Evolutionary conservation across 2,888 invertebrate species (phyloP).

Genomic region (Lucinisca nassula): DNA sequence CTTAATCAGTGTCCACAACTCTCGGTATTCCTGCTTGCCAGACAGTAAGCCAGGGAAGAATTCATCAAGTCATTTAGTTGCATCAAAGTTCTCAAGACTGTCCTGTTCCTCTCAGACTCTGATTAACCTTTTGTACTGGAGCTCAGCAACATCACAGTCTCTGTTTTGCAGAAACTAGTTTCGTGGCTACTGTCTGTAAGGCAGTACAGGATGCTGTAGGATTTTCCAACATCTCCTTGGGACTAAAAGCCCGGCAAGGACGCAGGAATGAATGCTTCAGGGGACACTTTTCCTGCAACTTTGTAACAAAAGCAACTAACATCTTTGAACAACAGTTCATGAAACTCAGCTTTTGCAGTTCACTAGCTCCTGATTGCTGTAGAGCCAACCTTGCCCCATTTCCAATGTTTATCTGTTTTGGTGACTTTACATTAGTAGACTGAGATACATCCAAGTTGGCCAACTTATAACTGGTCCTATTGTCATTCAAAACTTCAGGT

Average conservation of each 20-base stretch:
- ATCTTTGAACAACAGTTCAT: not conserved
- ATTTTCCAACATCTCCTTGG: not conserved
- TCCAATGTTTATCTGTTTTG: not conserved
- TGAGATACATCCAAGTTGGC: too few species aligned
- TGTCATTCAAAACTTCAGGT: not conserved
- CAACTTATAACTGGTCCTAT: not conserved
- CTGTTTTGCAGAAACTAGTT: not conserved
- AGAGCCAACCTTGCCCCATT: conserved; percentile 7
- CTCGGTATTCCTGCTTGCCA: not conserved
- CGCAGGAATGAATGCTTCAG: not conserved
- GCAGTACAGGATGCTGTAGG: not conserved
- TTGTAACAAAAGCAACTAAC: not conserved
- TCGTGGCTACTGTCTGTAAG: not conserved
- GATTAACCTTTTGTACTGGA: not conserved
- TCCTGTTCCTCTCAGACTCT: not conserved
- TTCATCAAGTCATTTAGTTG: not conserved
- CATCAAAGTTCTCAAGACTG: not conserved
- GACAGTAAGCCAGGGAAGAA: not conserved
- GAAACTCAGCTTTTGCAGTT: not conserved
- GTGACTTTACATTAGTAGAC: not conserved
- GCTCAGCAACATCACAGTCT: conserved; percentile 14
- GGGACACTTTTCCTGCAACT: not conserved
- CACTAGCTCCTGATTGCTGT: conserved; percentile 4
- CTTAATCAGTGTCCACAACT: not conserved
- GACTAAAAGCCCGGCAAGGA: not conserved